Conservation (phyloP, 2,797 vertebrate species). For the Characodon lateralis region DNA sequence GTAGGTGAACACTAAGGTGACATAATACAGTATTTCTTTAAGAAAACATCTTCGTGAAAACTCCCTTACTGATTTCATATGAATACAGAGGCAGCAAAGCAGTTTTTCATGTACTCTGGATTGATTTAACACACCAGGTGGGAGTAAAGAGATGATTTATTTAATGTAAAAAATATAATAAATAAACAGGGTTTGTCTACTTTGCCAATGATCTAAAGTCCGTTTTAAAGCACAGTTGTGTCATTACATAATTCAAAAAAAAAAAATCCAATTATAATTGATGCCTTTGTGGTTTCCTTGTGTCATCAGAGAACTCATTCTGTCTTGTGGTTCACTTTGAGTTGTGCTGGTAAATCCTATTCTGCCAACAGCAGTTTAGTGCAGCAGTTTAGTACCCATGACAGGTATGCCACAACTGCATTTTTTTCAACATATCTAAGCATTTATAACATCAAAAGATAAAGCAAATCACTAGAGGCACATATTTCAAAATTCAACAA, state of each 20-base stretch:
- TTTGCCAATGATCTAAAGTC: neutral
- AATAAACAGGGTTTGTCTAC: neutral
- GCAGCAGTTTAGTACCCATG: constrained; percentile 48
- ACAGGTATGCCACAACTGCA: constrained; percentile 67
- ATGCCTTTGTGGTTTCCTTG: constrained; percentile 20
- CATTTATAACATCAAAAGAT: constrained; percentile 51
- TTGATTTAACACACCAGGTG: neutral
- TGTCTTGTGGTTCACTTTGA: constrained; percentile 54
- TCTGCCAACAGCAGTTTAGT: constrained; percentile 43
- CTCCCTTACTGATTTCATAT: neutral
- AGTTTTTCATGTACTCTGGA: neutral
- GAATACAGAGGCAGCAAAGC: neutral
- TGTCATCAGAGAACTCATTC: constrained; percentile 59
- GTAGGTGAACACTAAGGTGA: neutral
- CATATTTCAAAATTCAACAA: constrained; percentile 12
- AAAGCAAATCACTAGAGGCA: constrained; percentile 36
- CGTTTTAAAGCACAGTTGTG: neutral
- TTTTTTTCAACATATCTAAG: constrained; percentile 61
- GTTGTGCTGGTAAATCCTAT: constrained; percentile 61
- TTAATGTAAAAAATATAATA: neutral
- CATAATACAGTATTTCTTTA: neutral
- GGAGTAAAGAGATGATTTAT: neutral
- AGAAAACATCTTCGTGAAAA: neutral
- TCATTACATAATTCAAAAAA: neutral
- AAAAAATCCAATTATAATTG: constrained; percentile 32